Percentiles rank a stretch among this genome's conserved stretches.
Evolutionary conservation across 2,888 invertebrate genomes (phyloP).

Genomic region (Rotaria magnacalcarata): DNA sequence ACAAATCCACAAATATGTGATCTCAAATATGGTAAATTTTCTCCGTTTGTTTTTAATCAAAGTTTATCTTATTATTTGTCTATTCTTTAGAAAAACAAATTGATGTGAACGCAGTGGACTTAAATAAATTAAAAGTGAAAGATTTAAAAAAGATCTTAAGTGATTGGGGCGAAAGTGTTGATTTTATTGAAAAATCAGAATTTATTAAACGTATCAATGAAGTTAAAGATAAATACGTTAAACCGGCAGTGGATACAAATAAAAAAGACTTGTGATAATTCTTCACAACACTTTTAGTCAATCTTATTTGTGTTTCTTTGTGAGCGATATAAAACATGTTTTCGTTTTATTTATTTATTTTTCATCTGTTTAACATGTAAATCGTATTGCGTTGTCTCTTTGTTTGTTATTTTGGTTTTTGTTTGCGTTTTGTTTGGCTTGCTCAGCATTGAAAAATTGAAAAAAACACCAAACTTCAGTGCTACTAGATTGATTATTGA

Average conservation of each 20-base stretch:
- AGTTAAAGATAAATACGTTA: slow-evolving; percentile 76
- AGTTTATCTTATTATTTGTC: background rate
- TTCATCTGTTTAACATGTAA: too few relatives aligned
- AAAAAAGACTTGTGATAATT: slow-evolving; percentile 15
- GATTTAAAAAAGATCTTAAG: slow-evolving; percentile 93
- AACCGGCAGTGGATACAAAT: slow-evolving; percentile 1
- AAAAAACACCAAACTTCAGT: too few relatives aligned
- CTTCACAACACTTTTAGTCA: too few relatives aligned
- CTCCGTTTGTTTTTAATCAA: background rate
- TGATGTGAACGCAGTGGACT: slow-evolving; percentile 84
- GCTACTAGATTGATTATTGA: too few relatives aligned
- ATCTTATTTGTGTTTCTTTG: too few relatives aligned
- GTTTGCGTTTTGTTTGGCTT: too few relatives aligned
- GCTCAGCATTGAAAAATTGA: too few relatives aligned
- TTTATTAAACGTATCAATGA: slow-evolving; percentile 92
- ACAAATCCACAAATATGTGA: slow-evolving; percentile 93
- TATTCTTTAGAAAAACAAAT: slow-evolving; percentile 77
- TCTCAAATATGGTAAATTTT: slow-evolving; percentile 67
- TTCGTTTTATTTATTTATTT: too few relatives aligned
- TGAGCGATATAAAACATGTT: too few relatives aligned
- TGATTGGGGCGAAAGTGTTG: slow-evolving; percentile 86
- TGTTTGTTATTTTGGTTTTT: too few relatives aligned
- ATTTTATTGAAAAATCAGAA: slow-evolving; percentile 95
- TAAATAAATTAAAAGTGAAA: slow-evolving; percentile 92
- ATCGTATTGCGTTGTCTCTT: too few relatives aligned